Base-by-base conservation (phyloP, 2,113 vertebrate species). In the Vicugna pacos region DNA sequence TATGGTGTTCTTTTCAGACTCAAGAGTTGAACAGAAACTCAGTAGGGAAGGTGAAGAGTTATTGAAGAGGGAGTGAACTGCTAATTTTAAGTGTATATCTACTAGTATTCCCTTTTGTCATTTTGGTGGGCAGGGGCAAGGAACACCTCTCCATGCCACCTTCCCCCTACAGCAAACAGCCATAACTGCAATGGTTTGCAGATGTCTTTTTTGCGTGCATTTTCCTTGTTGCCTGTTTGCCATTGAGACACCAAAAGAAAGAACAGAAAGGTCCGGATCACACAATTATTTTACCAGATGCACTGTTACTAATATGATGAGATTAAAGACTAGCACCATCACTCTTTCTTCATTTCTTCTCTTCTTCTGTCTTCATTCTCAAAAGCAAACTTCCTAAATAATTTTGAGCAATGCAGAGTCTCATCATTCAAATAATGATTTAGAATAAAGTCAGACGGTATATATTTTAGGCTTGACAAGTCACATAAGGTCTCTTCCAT, bases 301-400 rank as follows among this genome's bases (percentile, higher is more conserved):
- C 42, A 91, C 16, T 72, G 22, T 50, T 72, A 77, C 46, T 89
- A 90, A 67, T 80, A 70, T 56, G 56, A 28, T 60, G 64, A 84
- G 89, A 96, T 75, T 83, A 84, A 94, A 89, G 42, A 79, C n/a
- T 8, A 92, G 54, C 26, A 70, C 19, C 64, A 67, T 64, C 35
- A 80, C 56, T 93, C 88, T 75, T 83, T 26, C 42, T 42, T 94
- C 70, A 89, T 83, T 82, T 76, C 42, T n/a, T 92, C 65, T 96
- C 50, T 76, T 95, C 46, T 73, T 79, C 60, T 85, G 38, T 60
- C 38, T 95, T 93, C 76, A 87, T 35, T 87, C 28, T 81, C 35
- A 64, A 85, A 92, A 92, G 58, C 60, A 95, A 79, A 90, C 56
- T 95, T 92, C 80, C 84, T 93, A 90, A 91, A 70, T 58, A 89